Base-by-base conservation (phyloP, 2,113 vertebrate species). In the Albula glossodonta region DNA sequence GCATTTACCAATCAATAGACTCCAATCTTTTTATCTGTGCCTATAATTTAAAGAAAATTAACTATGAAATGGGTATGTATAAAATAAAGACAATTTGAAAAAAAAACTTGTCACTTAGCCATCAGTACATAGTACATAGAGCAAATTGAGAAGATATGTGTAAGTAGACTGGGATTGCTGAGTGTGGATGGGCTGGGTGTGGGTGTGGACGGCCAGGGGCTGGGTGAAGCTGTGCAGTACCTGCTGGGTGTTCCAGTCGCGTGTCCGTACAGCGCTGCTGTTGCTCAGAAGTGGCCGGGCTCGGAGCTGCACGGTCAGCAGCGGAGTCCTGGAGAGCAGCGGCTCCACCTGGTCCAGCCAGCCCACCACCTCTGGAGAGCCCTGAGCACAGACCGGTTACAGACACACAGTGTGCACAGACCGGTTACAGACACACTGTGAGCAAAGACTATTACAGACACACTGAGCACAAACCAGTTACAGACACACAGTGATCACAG, bases 241-340 rank as follows among this genome's bases (percentile, higher is more conserved):
- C 95, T 96, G 95, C 85, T 96, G 96, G 41, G 93, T 95, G 90
- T 94, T 96, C 95, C 95, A 96, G 81, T 86, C 52, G 52, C 86
- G 90, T n/a, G 79, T 90, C 80, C 84, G 53, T 0, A 87, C 80
- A 5, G 82, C 86, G 51, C 56, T 74, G 51, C 84, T 57, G 78
- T 90, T 91, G 85, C 90, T 78, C 52, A 94, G 84, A 41, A 96
- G 90, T 13, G 70, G 85, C 9, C 0, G 81, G 2, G 80, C 88
- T 80, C 90, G 92, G 78, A 91, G 22, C 57, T 91, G 87, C 83
- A 96, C 77, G 12, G 91, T 92, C 84, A 95, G 85, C 49, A 96
- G 93, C 0, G 96, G 94, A 1, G 95, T 95, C 87, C 87, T 89
- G 5, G 85, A 15, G 22, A 96, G 92, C 84, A 96, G 88, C 57